Evolutionary conservation across 2,888 invertebrate species (phyloP).

Genomic region (Leucophenga montana): DNA sequence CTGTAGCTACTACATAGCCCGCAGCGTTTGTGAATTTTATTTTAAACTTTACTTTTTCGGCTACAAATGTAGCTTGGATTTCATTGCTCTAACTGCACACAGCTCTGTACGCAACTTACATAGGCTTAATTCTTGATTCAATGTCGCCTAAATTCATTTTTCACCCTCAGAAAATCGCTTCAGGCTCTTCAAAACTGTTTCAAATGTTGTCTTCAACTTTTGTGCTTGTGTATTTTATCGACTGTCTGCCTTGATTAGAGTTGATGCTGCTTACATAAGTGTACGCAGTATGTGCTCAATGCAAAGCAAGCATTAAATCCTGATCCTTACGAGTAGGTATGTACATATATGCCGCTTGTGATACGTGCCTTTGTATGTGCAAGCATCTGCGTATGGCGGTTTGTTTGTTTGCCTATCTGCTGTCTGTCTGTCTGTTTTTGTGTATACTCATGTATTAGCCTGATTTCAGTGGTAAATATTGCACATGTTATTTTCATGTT

Average conservation of each 20-base stretch:
- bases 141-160: background rate
- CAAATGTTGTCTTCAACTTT: no score
- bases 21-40: no score
- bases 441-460: constrained; percentile 39
- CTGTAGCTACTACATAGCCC: no score
- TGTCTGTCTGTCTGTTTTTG: background rate
- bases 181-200: no score
- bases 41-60: no score
- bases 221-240: no score
- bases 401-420: background rate
- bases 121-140: constrained; percentile 22
- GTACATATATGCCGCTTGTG: no score
- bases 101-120: background rate
- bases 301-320: constrained; percentile 2
- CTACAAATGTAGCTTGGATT: no score
- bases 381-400: constrained; percentile 17
- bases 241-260: background rate
- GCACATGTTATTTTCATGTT: constrained; percentile 62
- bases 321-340: no score
- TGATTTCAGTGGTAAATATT: constrained; percentile 47
- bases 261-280: background rate
- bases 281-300: constrained; percentile 8
- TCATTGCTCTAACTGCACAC: no score
- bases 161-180: no score
- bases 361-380: constrained; percentile 32